Conservation (phyloP, 2,888 invertebrate species). For the Tridacna crocea region DNA sequence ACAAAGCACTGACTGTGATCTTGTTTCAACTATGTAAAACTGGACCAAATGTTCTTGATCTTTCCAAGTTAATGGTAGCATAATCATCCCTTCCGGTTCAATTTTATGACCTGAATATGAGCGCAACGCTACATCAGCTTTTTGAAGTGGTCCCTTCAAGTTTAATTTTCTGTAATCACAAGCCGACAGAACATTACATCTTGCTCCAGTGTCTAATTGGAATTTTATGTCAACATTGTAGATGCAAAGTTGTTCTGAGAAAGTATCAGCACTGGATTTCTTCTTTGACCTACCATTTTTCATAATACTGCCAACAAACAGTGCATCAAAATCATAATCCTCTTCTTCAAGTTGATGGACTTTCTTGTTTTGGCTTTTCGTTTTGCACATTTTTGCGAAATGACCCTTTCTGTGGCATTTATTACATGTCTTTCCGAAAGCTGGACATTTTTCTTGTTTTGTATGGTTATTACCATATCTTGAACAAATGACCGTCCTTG, state of each 20-base stretch:
- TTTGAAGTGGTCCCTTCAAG: conserved; percentile 27
- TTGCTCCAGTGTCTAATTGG: conserved; percentile 52
- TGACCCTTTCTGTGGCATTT: conserved; percentile 35
- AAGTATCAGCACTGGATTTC: conserved; percentile 11
- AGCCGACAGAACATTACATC: conserved; percentile 43
- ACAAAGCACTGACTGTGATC: conserved; percentile 41
- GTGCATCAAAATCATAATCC: conserved; percentile 36
- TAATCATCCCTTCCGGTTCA: conserved; percentile 27
- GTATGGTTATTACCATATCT: conserved; percentile 12
- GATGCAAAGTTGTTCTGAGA: conserved; percentile 18
- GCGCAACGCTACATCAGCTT: conserved; percentile 31
- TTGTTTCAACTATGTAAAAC: conserved; percentile 43
- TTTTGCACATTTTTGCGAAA: conserved; percentile 37
- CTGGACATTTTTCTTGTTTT: conserved; percentile 32
- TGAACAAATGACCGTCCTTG: neutral
- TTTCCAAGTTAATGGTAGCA: conserved; percentile 22
- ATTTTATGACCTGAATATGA: conserved; percentile 52
- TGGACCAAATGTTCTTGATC: conserved; percentile 19
- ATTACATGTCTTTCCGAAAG: conserved; percentile 36
- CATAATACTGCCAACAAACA: conserved; percentile 19
- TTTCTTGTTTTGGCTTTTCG: conserved; percentile 4
- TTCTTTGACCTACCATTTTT: neutral
- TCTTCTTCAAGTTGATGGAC: conserved; percentile 21
- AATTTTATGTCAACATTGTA: conserved; percentile 23
- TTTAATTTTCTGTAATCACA: conserved; percentile 40